A percentile compares a stretch with the other conserved stretches of the same genome.
These are phyloP conservation scores for Decapterus maruadsi DNA, from an alignment of 2,797 vertebrate genomes.

Conservation along the genomic window DNA sequence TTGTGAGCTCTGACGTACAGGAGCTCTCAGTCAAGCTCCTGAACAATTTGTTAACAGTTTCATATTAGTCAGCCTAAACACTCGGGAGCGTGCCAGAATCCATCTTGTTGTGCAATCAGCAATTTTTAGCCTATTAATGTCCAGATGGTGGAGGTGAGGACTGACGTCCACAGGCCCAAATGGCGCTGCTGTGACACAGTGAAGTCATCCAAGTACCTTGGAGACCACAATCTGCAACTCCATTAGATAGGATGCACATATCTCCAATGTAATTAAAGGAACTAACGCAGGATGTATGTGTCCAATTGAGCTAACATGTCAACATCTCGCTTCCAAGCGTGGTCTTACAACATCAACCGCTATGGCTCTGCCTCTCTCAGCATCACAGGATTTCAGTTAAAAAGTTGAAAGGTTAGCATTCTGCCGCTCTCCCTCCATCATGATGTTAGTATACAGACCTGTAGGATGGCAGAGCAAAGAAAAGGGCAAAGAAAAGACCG, in stretches of 20 bases:
- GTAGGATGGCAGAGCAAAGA: slow-evolving; percentile 35
- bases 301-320: slow-evolving; percentile 53
- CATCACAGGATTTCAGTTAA: slow-evolving; percentile 50
- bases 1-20: background rate
- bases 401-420: slow-evolving; percentile 36
- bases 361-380: slow-evolving; percentile 61
- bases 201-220: slow-evolving; percentile 66
- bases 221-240: slow-evolving; percentile 73
- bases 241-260: slow-evolving; percentile 74
- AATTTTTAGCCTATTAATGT: slow-evolving; percentile 62
- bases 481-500: slow-evolving; percentile 53
- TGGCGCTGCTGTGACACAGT: slow-evolving; percentile 59
- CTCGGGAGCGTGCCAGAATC: slow-evolving; percentile 33
- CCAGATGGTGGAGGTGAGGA: slow-evolving; percentile 77
- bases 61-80: slow-evolving; percentile 19
- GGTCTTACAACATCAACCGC: slow-evolving; percentile 56
- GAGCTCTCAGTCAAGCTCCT: slow-evolving; percentile 11
- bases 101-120: slow-evolving; percentile 57
- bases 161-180: slow-evolving; percentile 67
- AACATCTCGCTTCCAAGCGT: slow-evolving; percentile 60
- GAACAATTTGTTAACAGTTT: slow-evolving; percentile 24
- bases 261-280: slow-evolving; percentile 75
- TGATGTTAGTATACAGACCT: slow-evolving; percentile 21
- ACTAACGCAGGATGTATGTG: slow-evolving; percentile 68
- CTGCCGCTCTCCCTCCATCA: slow-evolving; percentile 33